Evolutionary conservation across 2,113 vertebrate species (phyloP).

Genomic region (Arvicanthis niloticus): DNA sequence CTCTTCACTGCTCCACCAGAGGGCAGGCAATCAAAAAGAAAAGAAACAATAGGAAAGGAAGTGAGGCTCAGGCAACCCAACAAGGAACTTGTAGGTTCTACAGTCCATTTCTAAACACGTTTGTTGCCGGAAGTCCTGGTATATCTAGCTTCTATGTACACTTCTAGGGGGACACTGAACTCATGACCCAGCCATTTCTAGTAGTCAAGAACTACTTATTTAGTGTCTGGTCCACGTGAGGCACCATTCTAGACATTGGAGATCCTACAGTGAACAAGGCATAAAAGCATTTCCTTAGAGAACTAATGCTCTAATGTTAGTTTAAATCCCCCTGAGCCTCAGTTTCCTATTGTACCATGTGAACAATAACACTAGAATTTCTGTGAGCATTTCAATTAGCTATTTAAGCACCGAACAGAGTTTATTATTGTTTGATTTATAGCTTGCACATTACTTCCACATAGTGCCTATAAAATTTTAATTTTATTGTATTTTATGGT

Average conservation of each 20-base stretch:
- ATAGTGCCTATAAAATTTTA: conserved; percentile 11
- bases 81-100: background rate
- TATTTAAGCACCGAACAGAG: conserved; percentile 31
- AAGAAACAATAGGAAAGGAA: conserved; percentile 11
- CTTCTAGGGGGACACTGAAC: background rate
- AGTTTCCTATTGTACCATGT: conserved; percentile 42
- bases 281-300: conserved; percentile 18
- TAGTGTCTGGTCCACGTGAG: background rate
- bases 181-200: background rate
- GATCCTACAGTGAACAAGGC: conserved; percentile 38
- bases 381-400: conserved; percentile 41
- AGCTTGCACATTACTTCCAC: conserved; percentile 2
- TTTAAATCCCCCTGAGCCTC: background rate
- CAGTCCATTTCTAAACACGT: background rate
- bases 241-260: background rate
- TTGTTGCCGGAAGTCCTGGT: background rate
- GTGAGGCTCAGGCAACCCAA: background rate
- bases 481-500: conserved; percentile 34
- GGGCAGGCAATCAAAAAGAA: conserved; percentile 74
- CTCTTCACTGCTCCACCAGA: conserved; percentile 72
- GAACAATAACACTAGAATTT: conserved; percentile 51
- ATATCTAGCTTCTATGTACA: background rate
- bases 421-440: conserved; percentile 56
- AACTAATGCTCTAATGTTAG: conserved; percentile 15
- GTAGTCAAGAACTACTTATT: background rate